Conservation (phyloP, 2,113 vertebrate genomes). For the Lota lota region DNA sequence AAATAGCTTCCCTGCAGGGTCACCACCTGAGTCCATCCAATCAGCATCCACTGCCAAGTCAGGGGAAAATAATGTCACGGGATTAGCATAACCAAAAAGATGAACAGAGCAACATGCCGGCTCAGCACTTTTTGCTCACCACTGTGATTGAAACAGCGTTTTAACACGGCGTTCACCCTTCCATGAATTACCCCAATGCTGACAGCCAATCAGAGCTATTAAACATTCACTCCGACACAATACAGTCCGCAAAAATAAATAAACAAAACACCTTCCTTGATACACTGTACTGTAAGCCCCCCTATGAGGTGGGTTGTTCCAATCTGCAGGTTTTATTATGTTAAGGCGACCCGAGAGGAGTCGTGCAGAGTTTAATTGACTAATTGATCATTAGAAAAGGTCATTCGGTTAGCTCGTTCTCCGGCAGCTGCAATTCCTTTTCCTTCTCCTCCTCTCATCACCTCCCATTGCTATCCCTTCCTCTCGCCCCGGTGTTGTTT, state of each 20-base stretch:
- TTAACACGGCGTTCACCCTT: slow-evolving; percentile 1
- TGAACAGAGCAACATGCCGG: slow-evolving; percentile 42
- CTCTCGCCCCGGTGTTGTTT: too few relatives aligned
- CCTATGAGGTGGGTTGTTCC: not conserved
- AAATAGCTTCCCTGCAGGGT: slow-evolving; percentile 55
- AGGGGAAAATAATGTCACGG: slow-evolving; percentile 34
- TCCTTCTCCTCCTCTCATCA: too few relatives aligned
- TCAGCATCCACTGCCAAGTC: slow-evolving; percentile 54
- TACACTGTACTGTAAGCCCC: not conserved
- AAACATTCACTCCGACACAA: not conserved
- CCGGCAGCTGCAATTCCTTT: not conserved
- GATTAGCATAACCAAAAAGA: slow-evolving; percentile 56
- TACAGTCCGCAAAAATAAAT: not conserved
- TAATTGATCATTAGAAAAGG: slow-evolving; percentile 49
- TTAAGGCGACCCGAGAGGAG: slow-evolving; percentile 28
- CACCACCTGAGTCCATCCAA: slow-evolving; percentile 59
- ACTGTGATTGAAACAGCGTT: not conserved
- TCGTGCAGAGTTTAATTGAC: slow-evolving; percentile 45
- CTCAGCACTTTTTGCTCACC: slow-evolving; percentile 22
- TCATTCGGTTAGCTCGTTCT: too few relatives aligned
- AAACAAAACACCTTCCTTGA: too few relatives aligned
- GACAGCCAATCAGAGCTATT: slow-evolving; percentile 21
- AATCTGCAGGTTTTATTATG: slow-evolving; percentile 46
- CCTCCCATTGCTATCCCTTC: too few relatives aligned
- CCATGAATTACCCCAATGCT: not conserved